Base-by-base conservation (phyloP, 2,888 invertebrate species). In the Meghimatium bilineatum region DNA sequence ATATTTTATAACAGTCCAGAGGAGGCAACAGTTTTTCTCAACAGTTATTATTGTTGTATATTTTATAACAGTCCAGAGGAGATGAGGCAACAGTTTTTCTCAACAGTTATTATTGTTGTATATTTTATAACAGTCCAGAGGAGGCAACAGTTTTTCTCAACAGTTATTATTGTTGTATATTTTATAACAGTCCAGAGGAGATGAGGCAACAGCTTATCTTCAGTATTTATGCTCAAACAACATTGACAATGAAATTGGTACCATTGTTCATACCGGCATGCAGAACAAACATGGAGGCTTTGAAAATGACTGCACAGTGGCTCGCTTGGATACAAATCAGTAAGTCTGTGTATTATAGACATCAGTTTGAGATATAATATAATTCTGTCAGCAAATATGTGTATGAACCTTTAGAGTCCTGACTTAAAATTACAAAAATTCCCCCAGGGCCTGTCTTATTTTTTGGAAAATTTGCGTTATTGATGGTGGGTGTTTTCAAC, bases 241-340 rank as follows among this genome's bases (percentile, higher is more conserved):
- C 93, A 97, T 99, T 17, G 98, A 99, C 93, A 97, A 98, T 2
- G 97, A 98, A 0, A 95, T 97, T 5, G 98, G 98, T 44, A 96
- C 97, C 90, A 97, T 99, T 88, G 97, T 98, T 86, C 99, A 99
- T 93, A 98, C 98, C 0, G 99, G 99, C 87, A 98, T 99, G 98
- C 98, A 99, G 94, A 99, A 99, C 94, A 95, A 95, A 86, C 95
- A 95, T 20, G 99, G 99, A 1, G 99, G 99, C 26, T 99, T 99
- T 93, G 99, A 99, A 94, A 99, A 99, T 92, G 99, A 99, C 94
- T 99, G 99, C 94, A 98, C 98, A 86, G 94, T 99, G 81, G 97
- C 97, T 6, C 95, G 99, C 84, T 95, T 98, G 56, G 95, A 97
- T 0, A 96, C 96, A 85, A 97, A 97, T 94, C 97, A 97, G 98